phyloP scores from a whole-genome alignment of 2,113 vertebrate species.

The Lampris incognitus region DNA sequence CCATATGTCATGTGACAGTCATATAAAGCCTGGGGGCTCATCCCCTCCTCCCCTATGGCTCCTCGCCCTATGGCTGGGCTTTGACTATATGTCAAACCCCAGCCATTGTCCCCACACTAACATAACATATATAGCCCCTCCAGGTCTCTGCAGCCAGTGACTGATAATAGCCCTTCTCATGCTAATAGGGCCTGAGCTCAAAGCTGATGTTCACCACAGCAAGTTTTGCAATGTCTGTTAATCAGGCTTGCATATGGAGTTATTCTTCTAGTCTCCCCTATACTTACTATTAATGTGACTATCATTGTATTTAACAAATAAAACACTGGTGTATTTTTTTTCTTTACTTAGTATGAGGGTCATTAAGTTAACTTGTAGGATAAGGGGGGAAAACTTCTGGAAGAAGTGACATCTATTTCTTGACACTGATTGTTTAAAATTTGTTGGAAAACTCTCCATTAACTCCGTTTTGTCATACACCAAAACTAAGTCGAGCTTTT shows the following conservation, averaged over 20 bases:
- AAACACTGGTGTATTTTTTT: no score
- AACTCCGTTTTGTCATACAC: not conserved
- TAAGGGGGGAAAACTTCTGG: no score
- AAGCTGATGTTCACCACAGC: not conserved
- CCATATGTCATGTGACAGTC: slow-evolving; percentile 28
- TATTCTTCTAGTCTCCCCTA: not conserved
- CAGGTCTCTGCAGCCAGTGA: not conserved
- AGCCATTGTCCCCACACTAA: slow-evolving; percentile 12
- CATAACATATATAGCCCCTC: slow-evolving; percentile 10
- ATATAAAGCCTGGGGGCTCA: slow-evolving; percentile 35
- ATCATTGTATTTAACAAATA: no score
- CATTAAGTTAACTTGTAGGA: no score
- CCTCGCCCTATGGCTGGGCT: no score
- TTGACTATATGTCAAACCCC: no score
- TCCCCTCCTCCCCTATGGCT: not conserved
- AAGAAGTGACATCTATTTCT: not conserved
- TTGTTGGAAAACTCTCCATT: no score
- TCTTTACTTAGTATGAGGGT: no score
- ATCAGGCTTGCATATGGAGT: not conserved
- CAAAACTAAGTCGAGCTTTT: not conserved
- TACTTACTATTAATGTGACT: no score
- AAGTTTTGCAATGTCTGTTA: not conserved
- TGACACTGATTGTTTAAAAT: no score
- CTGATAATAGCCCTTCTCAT: slow-evolving; percentile 21
- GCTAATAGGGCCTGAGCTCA: not conserved